Conservation (phyloP, 2,113 vertebrate species). For the Sapayoa aenigma region DNA sequence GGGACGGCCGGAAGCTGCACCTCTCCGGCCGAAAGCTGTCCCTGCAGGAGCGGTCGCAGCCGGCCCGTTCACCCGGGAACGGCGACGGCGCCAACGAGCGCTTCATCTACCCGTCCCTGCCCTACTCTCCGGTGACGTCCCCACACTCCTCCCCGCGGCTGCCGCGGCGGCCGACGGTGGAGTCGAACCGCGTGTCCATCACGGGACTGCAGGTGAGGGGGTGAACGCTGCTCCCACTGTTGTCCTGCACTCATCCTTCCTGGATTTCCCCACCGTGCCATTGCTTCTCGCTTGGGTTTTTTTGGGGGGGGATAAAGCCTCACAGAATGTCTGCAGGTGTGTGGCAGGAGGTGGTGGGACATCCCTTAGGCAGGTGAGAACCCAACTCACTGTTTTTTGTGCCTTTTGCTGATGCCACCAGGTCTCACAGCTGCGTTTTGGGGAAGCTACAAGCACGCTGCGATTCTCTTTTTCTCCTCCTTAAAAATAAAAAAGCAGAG, state of each 20-base stretch:
- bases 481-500: background rate
- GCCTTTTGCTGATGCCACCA: background rate
- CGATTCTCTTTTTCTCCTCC: background rate
- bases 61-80: conserved; percentile 68
- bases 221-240: accelerated
- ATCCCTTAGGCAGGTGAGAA: background rate
- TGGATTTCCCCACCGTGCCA: accelerated
- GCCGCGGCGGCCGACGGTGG: conserved; percentile 89
- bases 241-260: background rate
- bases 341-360: accelerated
- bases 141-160: conserved; percentile 91
- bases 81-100: conserved; percentile 76
- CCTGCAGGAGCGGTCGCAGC: conserved; percentile 86
- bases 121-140: conserved; percentile 88
- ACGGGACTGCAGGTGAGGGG: conserved; percentile 88
- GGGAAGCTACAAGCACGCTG: accelerated
- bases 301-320: background rate
- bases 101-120: conserved; percentile 84
- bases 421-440: accelerated
- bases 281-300: accelerated
- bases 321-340: accelerated
- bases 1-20: conserved; percentile 72
- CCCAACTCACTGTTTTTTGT: accelerated
- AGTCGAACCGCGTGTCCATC: conserved; percentile 95
- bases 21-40: conserved; percentile 88